Conservation (phyloP, 2,797 vertebrate genomes). For the Falco berigora region DNA sequence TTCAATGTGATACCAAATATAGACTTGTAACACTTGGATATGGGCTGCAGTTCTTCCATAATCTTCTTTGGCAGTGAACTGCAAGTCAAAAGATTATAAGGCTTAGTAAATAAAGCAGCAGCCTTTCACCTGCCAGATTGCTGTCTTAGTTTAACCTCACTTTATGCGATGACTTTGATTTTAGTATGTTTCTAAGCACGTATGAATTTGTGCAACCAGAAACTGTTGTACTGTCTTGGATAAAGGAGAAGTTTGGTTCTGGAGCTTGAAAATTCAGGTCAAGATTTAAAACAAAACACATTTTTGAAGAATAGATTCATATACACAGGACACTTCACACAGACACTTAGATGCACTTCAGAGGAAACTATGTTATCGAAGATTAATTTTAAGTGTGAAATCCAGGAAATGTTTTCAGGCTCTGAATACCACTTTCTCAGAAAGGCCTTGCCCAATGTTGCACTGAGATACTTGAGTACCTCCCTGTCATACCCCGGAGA, state of each 20-base stretch:
- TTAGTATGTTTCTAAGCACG: background rate
- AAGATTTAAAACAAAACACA: background rate
- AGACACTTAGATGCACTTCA: background rate
- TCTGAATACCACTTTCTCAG: background rate
- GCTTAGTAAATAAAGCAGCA: conserved; percentile 53
- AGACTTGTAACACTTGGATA: conserved; percentile 50
- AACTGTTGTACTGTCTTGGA: background rate
- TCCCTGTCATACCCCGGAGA: background rate
- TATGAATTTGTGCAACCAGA: background rate
- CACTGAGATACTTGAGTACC: background rate
- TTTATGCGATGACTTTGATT: background rate
- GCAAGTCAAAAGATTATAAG: conserved; percentile 50
- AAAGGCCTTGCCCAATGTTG: background rate
- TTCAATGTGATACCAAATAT: conserved; percentile 4
- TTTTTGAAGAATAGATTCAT: background rate
- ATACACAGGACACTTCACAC: background rate
- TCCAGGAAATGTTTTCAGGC: background rate
- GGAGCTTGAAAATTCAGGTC: background rate
- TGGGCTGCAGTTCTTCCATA: conserved; percentile 12
- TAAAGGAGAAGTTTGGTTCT: background rate
- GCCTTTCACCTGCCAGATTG: conserved; percentile 43
- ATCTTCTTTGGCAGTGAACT: conserved; percentile 46
- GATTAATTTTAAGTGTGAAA: background rate
- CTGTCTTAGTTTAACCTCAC: conserved; percentile 20
- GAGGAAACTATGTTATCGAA: background rate